Base-by-base conservation (phyloP, 2,113 vertebrate species). In the Grammomys dolichurus region DNA sequence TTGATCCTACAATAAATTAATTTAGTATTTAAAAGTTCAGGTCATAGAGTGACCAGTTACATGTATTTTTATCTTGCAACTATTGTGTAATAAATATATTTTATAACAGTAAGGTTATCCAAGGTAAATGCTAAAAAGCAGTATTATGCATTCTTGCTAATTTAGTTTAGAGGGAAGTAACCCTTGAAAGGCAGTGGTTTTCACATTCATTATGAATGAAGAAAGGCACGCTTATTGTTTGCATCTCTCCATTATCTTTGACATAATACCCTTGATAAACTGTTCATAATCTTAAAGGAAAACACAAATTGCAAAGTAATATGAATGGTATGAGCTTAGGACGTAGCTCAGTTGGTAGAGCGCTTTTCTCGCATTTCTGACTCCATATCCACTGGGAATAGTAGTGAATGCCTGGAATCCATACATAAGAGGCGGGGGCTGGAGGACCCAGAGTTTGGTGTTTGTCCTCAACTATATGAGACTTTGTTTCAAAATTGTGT, bases 201-300 rank as follows among this genome's bases (percentile, higher is more conserved):
- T 87, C 11, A 65, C 88, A 86, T 82, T 90, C 28, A 48, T 67
- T 89, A 8, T 89, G 54, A 91, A 43, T 89, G 73, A 94, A 86
- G 81, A 95, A 26, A 90, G 51, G 56, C 5, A 46, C 46, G 90
- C 82, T 75, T 14, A 48, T 33, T 20, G 89, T 60, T 90, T 12
- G 48, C 82, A 80, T 17, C 14, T 93, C 31, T 69, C 31, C n/a
- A 0, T 91, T 78, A 26, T 91, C 24, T 81, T 73, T 84, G 89
- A 73, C 28, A 81, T 0, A 69, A 9, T 75, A 54, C 17, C 67
- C 7, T 78, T 65, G n/a, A 78, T 40, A 63, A 84, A 93, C 54
- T 88, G 40, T 88, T 46, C 36, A 43, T 86, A 93, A 93, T 94
- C 95, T 90, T 84, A 73, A 73, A 73, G 72, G 36, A 95, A 65